These are phyloP conservation scores for Triops cancriformis DNA, from an alignment of 1,140 invertebrate species.

Conservation along the genomic window DNA sequence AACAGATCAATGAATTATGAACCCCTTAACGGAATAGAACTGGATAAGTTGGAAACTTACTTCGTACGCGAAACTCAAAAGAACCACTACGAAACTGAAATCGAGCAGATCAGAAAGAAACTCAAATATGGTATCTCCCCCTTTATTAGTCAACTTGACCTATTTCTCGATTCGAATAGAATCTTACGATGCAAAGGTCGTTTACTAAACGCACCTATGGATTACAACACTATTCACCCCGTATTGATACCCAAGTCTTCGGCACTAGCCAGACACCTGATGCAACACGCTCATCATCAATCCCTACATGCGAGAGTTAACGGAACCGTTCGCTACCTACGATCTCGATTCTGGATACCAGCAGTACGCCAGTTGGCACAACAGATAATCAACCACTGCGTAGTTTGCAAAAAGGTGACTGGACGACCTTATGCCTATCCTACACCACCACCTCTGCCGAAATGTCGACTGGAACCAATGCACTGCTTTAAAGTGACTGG, in stretches of 20 bases:
- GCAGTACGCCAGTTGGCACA: neutral
- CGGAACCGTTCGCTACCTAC: neutral
- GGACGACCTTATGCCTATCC: neutral
- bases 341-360: neutral
- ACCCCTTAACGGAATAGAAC: neutral
- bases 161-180: slow-evolving; percentile 17
- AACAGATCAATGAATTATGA: neutral
- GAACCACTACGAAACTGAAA: neutral
- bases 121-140: neutral
- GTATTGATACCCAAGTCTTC: too few relatives aligned
- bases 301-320: neutral
- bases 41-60: neutral
- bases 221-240: too few relatives aligned
- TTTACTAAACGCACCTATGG: too few relatives aligned
- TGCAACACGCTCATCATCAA: neutral
- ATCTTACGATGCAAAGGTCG: too few relatives aligned
- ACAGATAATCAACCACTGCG: slow-evolving; percentile 1
- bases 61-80: neutral
- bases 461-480: neutral
- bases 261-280: neutral
- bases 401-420: neutral
- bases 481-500: slow-evolving; percentile 30
- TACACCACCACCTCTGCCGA: slow-evolving; percentile 21
- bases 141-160: slow-evolving; percentile 15
- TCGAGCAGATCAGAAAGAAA: neutral